Percentiles rank a stretch among this genome's conserved stretches.
phyloP scores from a whole-genome alignment of 2,888 invertebrate genomes.

The Thymelicus acteon region DNA sequence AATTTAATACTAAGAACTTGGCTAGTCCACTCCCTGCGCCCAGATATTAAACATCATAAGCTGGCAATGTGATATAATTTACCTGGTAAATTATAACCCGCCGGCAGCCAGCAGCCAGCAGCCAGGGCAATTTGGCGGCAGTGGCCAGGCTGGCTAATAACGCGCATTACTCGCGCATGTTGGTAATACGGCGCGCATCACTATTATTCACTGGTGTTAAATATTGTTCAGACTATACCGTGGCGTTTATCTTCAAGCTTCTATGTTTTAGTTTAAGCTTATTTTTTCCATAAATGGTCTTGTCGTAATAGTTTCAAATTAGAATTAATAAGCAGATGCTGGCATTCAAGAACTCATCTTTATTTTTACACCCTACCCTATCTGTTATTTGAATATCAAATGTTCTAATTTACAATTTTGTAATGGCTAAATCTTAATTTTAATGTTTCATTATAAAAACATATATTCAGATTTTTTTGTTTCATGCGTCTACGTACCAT shows the following conservation, averaged over 20 bases:
- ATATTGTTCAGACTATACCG: not conserved
- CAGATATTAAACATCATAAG: slow-evolving; percentile 6
- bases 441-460: no score
- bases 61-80: slow-evolving; percentile 19
- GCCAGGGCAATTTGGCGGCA: slow-evolving; percentile 19
- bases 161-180: slow-evolving; percentile 18
- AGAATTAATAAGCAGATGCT: no score
- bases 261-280: not conserved
- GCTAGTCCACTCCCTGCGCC: not conserved
- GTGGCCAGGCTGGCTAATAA: slow-evolving; percentile 18
- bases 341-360: no score
- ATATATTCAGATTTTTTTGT: no score
- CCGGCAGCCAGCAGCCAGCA: not conserved
- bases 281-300: no score
- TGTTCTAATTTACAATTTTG: no score
- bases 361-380: no score
- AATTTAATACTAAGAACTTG: not conserved
- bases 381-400: no score
- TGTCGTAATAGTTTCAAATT: no score
- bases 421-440: no score
- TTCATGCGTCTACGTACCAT: no score
- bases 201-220: slow-evolving; percentile 23
- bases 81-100: slow-evolving; percentile 14
- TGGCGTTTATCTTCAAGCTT: slow-evolving; percentile 4
- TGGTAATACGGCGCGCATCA: slow-evolving; percentile 16